phyloP scores from a whole-genome alignment of 2,113 vertebrate species.

The Leucosticte australis region DNA sequence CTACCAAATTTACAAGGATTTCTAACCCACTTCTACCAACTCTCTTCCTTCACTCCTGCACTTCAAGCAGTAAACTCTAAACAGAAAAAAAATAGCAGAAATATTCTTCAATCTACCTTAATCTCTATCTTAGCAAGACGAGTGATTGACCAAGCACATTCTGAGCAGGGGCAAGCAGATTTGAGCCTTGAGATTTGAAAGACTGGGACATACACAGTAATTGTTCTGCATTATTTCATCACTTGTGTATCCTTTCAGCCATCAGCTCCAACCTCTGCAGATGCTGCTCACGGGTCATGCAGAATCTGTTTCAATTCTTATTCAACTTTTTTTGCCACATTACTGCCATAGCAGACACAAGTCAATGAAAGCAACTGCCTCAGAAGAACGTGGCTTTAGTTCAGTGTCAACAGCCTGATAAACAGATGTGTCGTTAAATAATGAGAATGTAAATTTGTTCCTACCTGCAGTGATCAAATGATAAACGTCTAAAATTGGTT shows the following conservation, averaged over 20 bases:
- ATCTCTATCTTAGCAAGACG: background rate
- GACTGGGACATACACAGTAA: accelerated
- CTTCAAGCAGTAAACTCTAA: background rate
- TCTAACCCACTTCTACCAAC: background rate
- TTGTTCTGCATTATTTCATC: background rate
- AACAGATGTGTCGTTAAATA: accelerated
- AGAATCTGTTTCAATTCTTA: background rate
- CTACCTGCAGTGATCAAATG: slow-evolving; percentile 98
- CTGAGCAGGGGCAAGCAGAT: background rate
- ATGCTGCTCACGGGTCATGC: accelerated
- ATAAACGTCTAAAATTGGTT: slow-evolving; percentile 88
- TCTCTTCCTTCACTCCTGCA: background rate
- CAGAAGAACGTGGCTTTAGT: accelerated
- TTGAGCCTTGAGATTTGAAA: background rate
- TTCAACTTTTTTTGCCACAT: background rate
- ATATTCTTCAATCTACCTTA: background rate
- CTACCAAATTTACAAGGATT: background rate
- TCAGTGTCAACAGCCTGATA: background rate
- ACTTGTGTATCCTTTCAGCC: background rate
- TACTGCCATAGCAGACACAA: background rate
- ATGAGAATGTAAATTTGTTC: background rate
- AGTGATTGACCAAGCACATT: background rate
- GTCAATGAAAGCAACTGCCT: background rate
- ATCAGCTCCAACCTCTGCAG: background rate
- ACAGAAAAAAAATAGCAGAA: background rate